Base-by-base conservation (phyloP, 1,140 invertebrate species). In the Anastrepha ludens region DNA sequence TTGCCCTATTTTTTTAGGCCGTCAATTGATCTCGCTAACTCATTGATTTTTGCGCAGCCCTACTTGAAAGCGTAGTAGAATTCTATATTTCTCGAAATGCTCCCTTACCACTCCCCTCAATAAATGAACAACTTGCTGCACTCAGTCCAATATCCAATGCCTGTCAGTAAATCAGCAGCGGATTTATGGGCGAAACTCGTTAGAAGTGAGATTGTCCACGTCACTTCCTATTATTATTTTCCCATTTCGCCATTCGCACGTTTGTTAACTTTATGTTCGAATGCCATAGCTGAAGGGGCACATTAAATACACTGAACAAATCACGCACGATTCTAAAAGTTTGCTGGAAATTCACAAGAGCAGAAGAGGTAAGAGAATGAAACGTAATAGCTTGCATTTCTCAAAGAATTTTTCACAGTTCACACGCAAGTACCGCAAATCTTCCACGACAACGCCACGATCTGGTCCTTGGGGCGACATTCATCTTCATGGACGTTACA, bases 401-500 rank as follows among this genome's bases (percentile, higher is more conserved):
- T n/a, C 11, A 62, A 62, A 62, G 74, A 50, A 81, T 81, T 81
- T 81, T 55, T 55, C 74, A 1, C 74, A 81, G 74, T 81, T 81
- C n/a, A 55, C 74, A 81, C 47, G 74, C 74, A 81, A 81, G 74
- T 41, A 55, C 47, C 7, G 47, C 74, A 81, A 81, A 81, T 81
- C 74, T 81, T 81, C 17, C 50, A 50, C 47, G 74, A 81, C 74
- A 81, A 55, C 13, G 74, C 50, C 44, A 81, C 50, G 74, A 81
- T 55, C 47, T 20, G 50, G 74, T 88, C 65, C 86, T 55, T 55
- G 29, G 87, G 87, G 87, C 65, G 78, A 78, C 87, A 88, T 88
- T 88, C 86, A 88, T 88, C 87, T 88, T 88, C 87, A 88, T 88
- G 64, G 78, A 67, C 74, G 78, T 55, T 74, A 11, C n/a, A 85